Evolutionary conservation across 2,888 invertebrate species (phyloP).

Genomic region (Arge pagana): DNA sequence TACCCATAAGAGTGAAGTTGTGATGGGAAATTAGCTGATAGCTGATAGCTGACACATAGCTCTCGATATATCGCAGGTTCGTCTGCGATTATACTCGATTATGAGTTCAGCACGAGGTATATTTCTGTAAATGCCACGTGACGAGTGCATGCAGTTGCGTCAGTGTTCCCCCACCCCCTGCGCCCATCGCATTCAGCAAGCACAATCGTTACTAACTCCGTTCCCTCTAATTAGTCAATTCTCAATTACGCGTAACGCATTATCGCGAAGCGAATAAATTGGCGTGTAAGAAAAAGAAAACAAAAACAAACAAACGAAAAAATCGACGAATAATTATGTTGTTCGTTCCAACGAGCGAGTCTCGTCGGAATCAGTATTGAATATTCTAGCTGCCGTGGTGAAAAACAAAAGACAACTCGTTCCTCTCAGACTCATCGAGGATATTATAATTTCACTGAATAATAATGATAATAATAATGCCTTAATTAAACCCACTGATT

Average conservation of each 20-base stretch:
- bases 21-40: slow-evolving; percentile 40
- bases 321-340: background rate
- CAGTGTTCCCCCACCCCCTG: slow-evolving; percentile 35
- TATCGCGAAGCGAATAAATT: no score
- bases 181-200: slow-evolving; percentile 21
- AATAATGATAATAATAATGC: slow-evolving; percentile 56
- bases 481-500: slow-evolving; percentile 57
- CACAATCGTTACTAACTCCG: no score
- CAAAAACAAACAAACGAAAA: no score
- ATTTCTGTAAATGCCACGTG: slow-evolving; percentile 27
- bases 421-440: slow-evolving; percentile 22
- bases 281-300: no score
- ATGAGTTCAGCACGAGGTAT: slow-evolving; percentile 44
- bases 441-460: slow-evolving; percentile 32
- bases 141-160: slow-evolving; percentile 17
- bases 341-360: background rate
- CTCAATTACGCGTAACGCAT: no score
- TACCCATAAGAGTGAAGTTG: slow-evolving; percentile 7
- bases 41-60: slow-evolving; percentile 41
- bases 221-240: no score
- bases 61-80: slow-evolving; percentile 46
- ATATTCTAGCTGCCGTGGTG: slow-evolving; percentile 14
- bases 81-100: slow-evolving; percentile 51
- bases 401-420: slow-evolving; percentile 12
- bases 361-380: background rate